Conservation (phyloP, 2,797 vertebrate genomes). For the Enteromius treurensis region DNA sequence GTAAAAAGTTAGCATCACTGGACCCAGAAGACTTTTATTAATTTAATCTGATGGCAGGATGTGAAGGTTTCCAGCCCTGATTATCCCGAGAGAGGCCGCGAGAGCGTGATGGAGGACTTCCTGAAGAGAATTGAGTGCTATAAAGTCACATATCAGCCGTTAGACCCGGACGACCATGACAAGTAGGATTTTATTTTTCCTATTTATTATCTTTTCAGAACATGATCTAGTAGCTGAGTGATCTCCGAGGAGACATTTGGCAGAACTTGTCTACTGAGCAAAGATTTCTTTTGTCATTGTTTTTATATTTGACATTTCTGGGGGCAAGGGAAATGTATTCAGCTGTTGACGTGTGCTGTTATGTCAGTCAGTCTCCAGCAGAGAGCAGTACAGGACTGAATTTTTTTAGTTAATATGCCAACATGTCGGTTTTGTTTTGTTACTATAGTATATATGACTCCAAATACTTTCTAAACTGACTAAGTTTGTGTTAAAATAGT, state of each 20-base stretch:
- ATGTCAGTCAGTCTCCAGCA: background rate
- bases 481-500: background rate
- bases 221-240: background rate
- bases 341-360: background rate
- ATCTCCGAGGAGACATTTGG: background rate
- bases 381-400: background rate
- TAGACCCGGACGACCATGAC: slow-evolving; percentile 90
- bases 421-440: background rate
- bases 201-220: background rate
- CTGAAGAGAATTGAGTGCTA: slow-evolving; percentile 97
- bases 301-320: background rate
- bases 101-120: slow-evolving; percentile 97
- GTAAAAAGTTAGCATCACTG: background rate
- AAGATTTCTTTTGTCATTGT: background rate
- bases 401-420: background rate
- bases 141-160: slow-evolving; percentile 93
- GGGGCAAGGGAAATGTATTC: too few species aligned
- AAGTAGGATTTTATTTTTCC: slow-evolving; percentile 78
- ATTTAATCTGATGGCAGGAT: slow-evolving; percentile 77
- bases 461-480: background rate
- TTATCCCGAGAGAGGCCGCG: slow-evolving; percentile 91
- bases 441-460: background rate
- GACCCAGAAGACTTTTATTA: slow-evolving; percentile 2
- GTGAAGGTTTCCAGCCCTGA: slow-evolving; percentile 98
- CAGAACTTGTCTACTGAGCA: background rate